Conservation (phyloP, 2,113 vertebrate genomes). For the Macaca nemestrina region DNA sequence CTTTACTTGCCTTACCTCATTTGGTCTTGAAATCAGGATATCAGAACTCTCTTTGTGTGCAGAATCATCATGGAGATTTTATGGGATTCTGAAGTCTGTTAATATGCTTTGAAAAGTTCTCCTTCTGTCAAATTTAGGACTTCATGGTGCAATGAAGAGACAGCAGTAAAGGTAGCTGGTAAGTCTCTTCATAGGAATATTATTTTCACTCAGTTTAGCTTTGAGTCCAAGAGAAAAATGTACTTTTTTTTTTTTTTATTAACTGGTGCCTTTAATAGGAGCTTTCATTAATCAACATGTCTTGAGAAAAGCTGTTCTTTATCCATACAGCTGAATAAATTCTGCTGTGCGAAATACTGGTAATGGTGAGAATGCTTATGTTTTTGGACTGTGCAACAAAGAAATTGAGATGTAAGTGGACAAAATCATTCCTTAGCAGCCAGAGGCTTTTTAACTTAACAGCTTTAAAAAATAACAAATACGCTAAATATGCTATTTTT, state of each 20-base stretch:
- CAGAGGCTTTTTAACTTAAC: not conserved
- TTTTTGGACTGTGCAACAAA: not conserved
- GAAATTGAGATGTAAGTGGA: not conserved
- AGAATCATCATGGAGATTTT: not conserved
- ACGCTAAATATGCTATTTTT: not conserved
- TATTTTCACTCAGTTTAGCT: not conserved
- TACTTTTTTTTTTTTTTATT: slow-evolving; percentile 51
- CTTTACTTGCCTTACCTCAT: not conserved
- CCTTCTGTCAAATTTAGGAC: slow-evolving; percentile 33
- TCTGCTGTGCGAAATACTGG: not conserved
- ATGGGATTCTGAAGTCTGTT: not conserved
- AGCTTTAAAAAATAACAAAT: not conserved
- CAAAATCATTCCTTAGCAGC: not conserved
- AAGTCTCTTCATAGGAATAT: slow-evolving; percentile 19
- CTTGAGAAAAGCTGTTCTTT: not conserved
- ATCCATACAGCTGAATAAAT: not conserved
- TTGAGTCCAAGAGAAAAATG: not conserved
- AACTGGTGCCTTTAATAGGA: slow-evolving; percentile 40
- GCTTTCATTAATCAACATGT: slow-evolving; percentile 21
- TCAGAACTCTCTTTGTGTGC: not conserved
- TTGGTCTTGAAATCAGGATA: not conserved
- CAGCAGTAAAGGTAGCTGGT: slow-evolving; percentile 18
- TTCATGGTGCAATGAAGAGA: slow-evolving; percentile 26
- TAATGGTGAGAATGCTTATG: not conserved
- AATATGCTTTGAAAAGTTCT: slow-evolving; percentile 44